Evolutionary conservation across 2,113 vertebrate genomes (phyloP).

Genomic region (Tenebrosternarchus preto): DNA sequence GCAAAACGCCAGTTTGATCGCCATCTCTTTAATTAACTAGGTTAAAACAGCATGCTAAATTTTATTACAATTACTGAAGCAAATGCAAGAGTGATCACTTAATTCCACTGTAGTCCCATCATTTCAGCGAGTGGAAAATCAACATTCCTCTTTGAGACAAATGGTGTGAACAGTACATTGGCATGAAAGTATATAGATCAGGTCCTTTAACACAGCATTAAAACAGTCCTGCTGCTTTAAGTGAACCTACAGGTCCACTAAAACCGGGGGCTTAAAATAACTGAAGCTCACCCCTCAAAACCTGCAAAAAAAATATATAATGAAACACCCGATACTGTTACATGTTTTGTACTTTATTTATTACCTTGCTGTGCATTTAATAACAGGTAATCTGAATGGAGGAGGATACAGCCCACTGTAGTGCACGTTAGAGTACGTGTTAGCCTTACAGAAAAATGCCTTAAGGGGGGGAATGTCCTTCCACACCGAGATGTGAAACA

Average conservation of each 20-base stretch:
- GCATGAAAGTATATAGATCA: too few relatives aligned
- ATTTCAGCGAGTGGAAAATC: too few relatives aligned
- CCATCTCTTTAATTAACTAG: too few relatives aligned
- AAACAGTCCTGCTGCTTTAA: too few relatives aligned
- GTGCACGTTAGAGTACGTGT: constrained; percentile 74
- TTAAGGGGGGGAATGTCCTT: constrained; percentile 53
- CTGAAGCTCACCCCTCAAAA: too few relatives aligned
- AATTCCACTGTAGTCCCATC: too few relatives aligned
- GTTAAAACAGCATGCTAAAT: background rate
- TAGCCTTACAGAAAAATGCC: constrained; percentile 54
- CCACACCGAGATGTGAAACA: constrained; percentile 61
- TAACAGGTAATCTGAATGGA: constrained; percentile 82
- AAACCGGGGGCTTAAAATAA: too few relatives aligned
- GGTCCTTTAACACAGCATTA: too few relatives aligned
- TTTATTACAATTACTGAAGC: background rate
- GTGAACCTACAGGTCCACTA: too few relatives aligned
- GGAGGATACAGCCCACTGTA: constrained; percentile 87
- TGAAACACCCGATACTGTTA: constrained; percentile 11
- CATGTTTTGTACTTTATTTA: constrained; percentile 55
- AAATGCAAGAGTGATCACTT: background rate
- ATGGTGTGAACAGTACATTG: too few relatives aligned
- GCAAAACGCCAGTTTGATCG: background rate
- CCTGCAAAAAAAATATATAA: too few relatives aligned
- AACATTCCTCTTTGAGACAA: background rate
- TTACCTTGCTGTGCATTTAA: constrained; percentile 60